Base-by-base conservation (phyloP, 1,140 invertebrate genomes). In the Apis laboriosa region DNA sequence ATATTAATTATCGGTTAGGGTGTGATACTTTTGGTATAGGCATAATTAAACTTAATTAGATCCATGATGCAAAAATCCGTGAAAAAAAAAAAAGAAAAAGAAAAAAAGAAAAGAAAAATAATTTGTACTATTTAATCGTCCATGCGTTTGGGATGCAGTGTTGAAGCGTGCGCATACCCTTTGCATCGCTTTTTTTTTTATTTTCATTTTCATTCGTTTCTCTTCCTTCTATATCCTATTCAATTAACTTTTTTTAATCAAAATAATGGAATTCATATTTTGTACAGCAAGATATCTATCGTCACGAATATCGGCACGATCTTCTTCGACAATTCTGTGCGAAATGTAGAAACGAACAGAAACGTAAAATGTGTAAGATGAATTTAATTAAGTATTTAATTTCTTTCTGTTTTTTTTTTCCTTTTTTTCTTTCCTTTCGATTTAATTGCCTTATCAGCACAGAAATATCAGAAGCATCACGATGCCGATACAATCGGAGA, bases 41-140 rank as follows among this genome's bases (percentile, higher is more conserved):
- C 86, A 83, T 88, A 90, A 87, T 56, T 90, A 80, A 87, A 90
- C 86, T 90, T 90, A 90, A 90, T 85, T 75, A 88, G 66, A 77
- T 63, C 49, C 15, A 24, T n/a, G 61, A 21, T 55, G 1, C 55
- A 43, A 49, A 3, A 5, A 49, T 28, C n/a, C 49, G 49, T 53
- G 19, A n/a, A 11, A 51, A 72, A 55, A 55, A 13, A 49, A 49
- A 17, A 43, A 43, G 34, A 43, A 43, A 24, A 51, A 11, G 70
- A 72, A 55, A 55, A 19, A 28, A 11, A 49, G 49, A 49, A 13
- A 49, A 49, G 28, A 43, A 43, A 43, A 43, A 43, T 43, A 43
- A 70, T 24, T 70, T 55, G 49, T 55, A 24, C 15, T 11, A 55
- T 68, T 12, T 51, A 13, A 21, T 49, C 51, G 19, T 51, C 43